Percentiles rank a stretch among this genome's conserved stretches.
These are phyloP conservation scores for Cottus gobio DNA, from an alignment of 2,113 vertebrate genomes.

Conservation along the genomic window DNA sequence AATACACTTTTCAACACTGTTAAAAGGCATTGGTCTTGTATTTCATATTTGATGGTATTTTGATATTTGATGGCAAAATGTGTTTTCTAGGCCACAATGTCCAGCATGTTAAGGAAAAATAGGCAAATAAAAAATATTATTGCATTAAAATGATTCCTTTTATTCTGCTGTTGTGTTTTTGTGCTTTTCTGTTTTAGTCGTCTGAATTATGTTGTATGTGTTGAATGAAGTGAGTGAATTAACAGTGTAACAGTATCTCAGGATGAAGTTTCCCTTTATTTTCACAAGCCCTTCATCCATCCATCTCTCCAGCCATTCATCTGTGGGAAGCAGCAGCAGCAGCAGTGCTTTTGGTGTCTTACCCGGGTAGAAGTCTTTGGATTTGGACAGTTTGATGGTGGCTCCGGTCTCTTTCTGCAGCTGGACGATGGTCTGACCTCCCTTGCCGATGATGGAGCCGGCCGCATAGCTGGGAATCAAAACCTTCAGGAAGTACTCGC, in stretches of 20 bases:
- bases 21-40: no score
- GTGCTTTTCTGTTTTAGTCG: background rate
- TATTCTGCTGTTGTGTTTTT: background rate
- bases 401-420: slow-evolving; percentile 95
- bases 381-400: slow-evolving; percentile 97
- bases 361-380: slow-evolving; percentile 98
- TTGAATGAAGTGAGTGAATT: background rate
- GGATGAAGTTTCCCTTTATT: background rate
- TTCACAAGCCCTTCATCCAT: background rate
- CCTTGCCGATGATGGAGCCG: slow-evolving; percentile 95
- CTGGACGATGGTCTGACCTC: slow-evolving; percentile 95
- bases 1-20: background rate
- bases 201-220: background rate
- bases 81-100: background rate
- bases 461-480: slow-evolving; percentile 96
- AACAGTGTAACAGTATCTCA: background rate
- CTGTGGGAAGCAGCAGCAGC: background rate
- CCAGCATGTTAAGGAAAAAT: background rate
- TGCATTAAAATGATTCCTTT: background rate
- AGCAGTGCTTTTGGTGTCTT: slow-evolving; percentile 49
- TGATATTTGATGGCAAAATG: background rate
- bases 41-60: background rate
- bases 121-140: background rate
- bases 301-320: background rate
- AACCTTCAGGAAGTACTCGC: slow-evolving; percentile 96